Evolutionary conservation across 2,888 invertebrate species (phyloP), one percentile per base, ranked within the genome.

Genomic region (Idaea biselata): DNA sequence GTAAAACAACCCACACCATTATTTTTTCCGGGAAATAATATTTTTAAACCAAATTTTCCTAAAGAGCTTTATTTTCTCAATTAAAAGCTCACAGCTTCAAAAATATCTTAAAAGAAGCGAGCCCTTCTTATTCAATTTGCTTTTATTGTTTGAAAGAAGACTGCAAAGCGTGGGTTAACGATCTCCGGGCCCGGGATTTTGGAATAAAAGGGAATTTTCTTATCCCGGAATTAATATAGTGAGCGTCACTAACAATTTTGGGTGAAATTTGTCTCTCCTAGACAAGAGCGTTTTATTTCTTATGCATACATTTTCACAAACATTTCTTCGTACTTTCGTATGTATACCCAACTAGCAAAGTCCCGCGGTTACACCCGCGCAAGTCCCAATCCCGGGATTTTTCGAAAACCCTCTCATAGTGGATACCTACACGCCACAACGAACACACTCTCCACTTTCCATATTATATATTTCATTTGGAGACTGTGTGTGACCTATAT

Each of bases 71-170:
- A 76, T 76, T 76, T 78, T 77, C 77, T 74, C 77, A 79, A 81
- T 81, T 79, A 80, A 78, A 79, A 76, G 68, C 70, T 67, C 64
- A 62, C 70, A 72, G 73, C 70, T 72, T 68, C 69, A 68, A 69
- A 74, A 77, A 78, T 79, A 78, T 75, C 73, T 77, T 74, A 72
- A 73, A 75, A 75, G 73, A 72, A 75, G 74, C 76, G 77, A 70
- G 67, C 71, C 73, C 66, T 72, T 77, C 73, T 79, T 81, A 82
- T 82, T 81, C 82, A 82, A 84, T 83, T 84, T 82, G 78, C 76
- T 82, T 84, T 84, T 82, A 82, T 82, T 83, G 81, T 83, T 82
- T 79, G 76, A 81, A 83, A 81, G 82, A 78, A 79, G 76, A 78
- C 77, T 80, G 78, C 79, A 79, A 78, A 80, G 73, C 76, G 78